A percentile compares a stretch with the other conserved stretches of the same genome.
These are phyloP conservation scores for Ostrea edulis DNA, from an alignment of 1,140 invertebrate genomes.

Conservation along the genomic window DNA sequence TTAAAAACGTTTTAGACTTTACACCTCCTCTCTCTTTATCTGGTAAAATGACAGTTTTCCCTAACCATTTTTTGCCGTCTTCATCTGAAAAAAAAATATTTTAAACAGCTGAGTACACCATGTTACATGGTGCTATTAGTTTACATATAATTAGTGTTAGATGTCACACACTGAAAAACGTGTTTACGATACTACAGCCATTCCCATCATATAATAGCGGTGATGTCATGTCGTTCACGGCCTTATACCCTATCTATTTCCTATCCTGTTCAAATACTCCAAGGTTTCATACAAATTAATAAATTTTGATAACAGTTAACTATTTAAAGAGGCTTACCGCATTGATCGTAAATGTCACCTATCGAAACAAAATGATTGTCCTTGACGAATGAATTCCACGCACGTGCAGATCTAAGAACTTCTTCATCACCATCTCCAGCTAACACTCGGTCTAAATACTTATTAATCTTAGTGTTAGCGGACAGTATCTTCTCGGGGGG, in stretches of 20 bases:
- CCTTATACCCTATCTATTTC: no score
- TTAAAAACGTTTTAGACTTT: conserved; percentile 65
- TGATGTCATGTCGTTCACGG: no score
- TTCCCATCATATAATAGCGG: no score
- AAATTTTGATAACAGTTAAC: no score
- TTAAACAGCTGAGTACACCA: background rate
- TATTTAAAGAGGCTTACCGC: conserved; percentile 61
- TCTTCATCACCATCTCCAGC: conserved; percentile 27
- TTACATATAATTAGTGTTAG: no score
- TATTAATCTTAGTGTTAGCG: conserved; percentile 45
- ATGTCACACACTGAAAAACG: no score
- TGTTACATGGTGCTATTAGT: no score
- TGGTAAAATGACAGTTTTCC: conserved; percentile 59
- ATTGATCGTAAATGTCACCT: conserved; percentile 63
- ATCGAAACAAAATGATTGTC: conserved; percentile 64
- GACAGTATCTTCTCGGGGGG: conserved; percentile 59
- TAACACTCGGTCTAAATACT: conserved; percentile 45
- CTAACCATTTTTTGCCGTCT: conserved; percentile 58
- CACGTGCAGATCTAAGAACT: conserved; percentile 29
- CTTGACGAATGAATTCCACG: conserved; percentile 61
- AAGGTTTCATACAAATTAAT: no score
- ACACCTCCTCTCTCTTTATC: conserved; percentile 64
- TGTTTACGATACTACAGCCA: no score
- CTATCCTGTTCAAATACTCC: no score
- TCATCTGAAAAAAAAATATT: conserved; percentile 53